Base-by-base conservation (phyloP, 2,797 vertebrate genomes). In the Liparis tanakae region DNA sequence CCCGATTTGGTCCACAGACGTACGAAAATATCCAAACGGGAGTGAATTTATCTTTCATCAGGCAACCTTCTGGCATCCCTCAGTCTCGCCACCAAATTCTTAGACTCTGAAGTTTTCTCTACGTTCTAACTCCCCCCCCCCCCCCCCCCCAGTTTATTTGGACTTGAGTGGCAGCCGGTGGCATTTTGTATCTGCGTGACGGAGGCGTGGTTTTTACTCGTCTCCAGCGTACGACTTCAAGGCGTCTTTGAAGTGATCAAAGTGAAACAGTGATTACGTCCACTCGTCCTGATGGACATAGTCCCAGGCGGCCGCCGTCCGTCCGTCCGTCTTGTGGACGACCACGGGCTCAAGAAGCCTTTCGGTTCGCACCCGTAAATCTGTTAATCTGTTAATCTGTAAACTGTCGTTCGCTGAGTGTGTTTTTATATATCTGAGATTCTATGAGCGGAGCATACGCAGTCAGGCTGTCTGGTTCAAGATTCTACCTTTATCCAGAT, bases 201-300 rank as follows among this genome's bases (percentile, higher is more conserved):
- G 1, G 67, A 20, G 6, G 4, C 61, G 25, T 2, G 25, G 25
- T 13, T 75, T 70, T 78, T 14, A 64, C 74, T 56, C 44, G 79
- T 69, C 82, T 83, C 78, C 70, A 61, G 74, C 43, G 70, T 71
- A 30, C 63, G 0, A 77, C 83, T 82, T 85, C 83, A 77, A 87
- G 85, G 67, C 74, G 64, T 63, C 82, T 85, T 88, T 84, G 77
- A 84, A 81, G 76, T 44, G 76, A 82, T 91, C 83, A 88, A 90
- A 90, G 86, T 63, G 77, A 88, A 82, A 72, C 50, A 53, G 74
- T 71, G 73, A 85, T 84, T 67, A 74, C 60, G 80, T 87, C 65
- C 80, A 67, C 66, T 33, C 13, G 15, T 78, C 81, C 72, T 61
- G 41, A 66, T 62, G 57, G 71, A 65, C 63, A 37, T 57, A 86